A percentile compares a stretch with the other conserved stretches of the same genome.
These are phyloP conservation scores for Hydroisotoma schaefferi DNA, from an alignment of 2,888 invertebrate genomes.

Conservation along the genomic window DNA sequence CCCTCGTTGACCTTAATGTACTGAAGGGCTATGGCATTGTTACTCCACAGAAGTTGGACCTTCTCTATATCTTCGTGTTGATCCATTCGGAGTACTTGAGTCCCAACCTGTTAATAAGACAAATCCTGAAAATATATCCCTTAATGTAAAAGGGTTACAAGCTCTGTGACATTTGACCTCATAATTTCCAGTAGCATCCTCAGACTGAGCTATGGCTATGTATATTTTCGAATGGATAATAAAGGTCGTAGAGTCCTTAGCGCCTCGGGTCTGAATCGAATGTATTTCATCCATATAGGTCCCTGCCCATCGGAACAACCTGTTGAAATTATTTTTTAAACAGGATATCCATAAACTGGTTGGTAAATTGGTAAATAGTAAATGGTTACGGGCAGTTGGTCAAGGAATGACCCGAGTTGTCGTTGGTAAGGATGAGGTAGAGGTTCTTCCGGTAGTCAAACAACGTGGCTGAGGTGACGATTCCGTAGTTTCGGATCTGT, in stretches of 20 bases:
- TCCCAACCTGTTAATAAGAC: conserved; percentile 38
- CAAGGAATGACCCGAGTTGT: conserved; percentile 36
- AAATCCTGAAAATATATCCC: conserved; percentile 1
- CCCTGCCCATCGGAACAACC: conserved; percentile 43
- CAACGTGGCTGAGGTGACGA: conserved; percentile 34
- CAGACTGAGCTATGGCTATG: conserved; percentile 40
- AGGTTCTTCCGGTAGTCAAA: conserved; percentile 32
- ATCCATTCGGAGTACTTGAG: conserved; percentile 37
- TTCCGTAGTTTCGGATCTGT: conserved; percentile 38
- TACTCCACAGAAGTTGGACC: conserved; percentile 43
- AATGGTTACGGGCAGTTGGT: conserved; percentile 41
- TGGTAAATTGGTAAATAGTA: not conserved
- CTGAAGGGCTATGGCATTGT: conserved; percentile 29
- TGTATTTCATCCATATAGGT: conserved; percentile 48
- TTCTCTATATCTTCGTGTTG: conserved; percentile 37
- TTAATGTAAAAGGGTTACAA: not conserved
- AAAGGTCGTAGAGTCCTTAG: conserved; percentile 34
- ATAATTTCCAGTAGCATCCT: conserved; percentile 38
- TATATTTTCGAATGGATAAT: conserved; percentile 30
- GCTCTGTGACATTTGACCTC: conserved; percentile 12
- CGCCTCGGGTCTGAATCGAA: conserved; percentile 43
- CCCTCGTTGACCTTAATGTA: conserved; percentile 29
- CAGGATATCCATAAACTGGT: not conserved
- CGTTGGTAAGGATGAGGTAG: conserved; percentile 36
- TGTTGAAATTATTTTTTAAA: conserved; percentile 8